A percentile compares a stretch with the other conserved stretches of the same genome.
phyloP scores from a whole-genome alignment of 2,888 invertebrate species.

The Nymphalis polychloros region DNA sequence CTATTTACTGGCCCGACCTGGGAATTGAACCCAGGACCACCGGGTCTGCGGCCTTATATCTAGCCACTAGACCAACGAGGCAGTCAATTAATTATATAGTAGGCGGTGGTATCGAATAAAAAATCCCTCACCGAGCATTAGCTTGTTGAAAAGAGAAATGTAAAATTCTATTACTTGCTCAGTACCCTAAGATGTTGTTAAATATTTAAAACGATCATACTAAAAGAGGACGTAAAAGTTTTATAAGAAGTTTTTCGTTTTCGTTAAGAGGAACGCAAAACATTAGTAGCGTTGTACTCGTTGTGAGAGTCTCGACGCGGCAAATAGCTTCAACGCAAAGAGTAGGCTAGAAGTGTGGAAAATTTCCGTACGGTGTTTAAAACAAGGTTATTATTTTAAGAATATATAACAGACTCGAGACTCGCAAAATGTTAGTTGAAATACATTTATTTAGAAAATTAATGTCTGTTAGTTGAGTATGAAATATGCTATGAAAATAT shows the following conservation, averaged over 20 bases:
- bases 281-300: conserved; percentile 27
- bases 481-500: neutral
- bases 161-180: too few species aligned
- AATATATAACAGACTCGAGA: conserved; percentile 2
- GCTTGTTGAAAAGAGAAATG: too few species aligned
- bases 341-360: conserved; percentile 21
- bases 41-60: too few species aligned
- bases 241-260: conserved; percentile 22
- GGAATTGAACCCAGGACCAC: too few species aligned
- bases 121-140: too few species aligned
- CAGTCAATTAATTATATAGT: too few species aligned
- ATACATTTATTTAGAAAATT: neutral
- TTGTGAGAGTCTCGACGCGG: conserved; percentile 18
- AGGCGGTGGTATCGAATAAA: too few species aligned
- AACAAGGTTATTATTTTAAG: conserved; percentile 26
- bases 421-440: neutral
- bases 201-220: conserved; percentile 4
- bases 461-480: neutral
- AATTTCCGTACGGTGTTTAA: conserved; percentile 27
- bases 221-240: neutral
- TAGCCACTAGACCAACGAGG: too few species aligned
- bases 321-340: conserved; percentile 19
- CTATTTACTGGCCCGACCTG: too few species aligned
- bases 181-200: too few species aligned
- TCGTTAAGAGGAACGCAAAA: conserved; percentile 22